A percentile compares a stretch with the other conserved stretches of the same genome.
These are phyloP conservation scores for Oxyura jamaicensis DNA, from an alignment of 2,113 vertebrate genomes.

Conservation along the genomic window DNA sequence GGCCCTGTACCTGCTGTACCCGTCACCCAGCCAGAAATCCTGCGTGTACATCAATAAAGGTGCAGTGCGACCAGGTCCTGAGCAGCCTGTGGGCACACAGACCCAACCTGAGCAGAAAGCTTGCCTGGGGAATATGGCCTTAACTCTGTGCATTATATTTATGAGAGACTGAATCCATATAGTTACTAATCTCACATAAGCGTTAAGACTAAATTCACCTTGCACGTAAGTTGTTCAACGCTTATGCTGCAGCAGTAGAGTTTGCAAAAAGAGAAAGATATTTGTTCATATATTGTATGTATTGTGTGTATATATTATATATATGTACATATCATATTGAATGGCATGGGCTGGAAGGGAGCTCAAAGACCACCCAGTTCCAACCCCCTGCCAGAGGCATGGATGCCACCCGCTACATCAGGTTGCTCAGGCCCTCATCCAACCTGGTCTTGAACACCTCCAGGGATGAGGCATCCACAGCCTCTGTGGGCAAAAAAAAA, in stretches of 20 bases:
- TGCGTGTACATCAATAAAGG: accelerated
- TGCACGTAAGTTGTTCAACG: not conserved
- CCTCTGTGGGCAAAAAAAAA: no score
- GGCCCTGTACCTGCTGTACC: not conserved
- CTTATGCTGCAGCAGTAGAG: not conserved
- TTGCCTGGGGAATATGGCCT: not conserved
- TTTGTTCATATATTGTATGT: not conserved
- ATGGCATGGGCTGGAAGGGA: no score
- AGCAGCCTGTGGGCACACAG: not conserved
- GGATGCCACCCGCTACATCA: no score
- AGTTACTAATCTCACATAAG: accelerated
- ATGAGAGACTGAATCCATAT: not conserved
- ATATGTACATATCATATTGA: no score
- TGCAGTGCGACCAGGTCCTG: accelerated
- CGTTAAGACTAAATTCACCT: not conserved
- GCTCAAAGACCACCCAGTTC: no score
- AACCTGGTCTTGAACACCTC: no score
- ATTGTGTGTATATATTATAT: no score
- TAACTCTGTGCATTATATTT: not conserved
- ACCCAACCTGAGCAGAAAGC: not conserved
- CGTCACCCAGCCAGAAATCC: not conserved
- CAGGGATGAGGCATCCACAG: no score
- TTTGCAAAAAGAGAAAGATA: not conserved
- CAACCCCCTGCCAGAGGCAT: no score
- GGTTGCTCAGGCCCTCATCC: no score